A percentile compares a stretch with the other conserved stretches of the same genome.
Conservation (phyloP, 2,113 vertebrate species). For the Sphaerodactylus townsendi region DNA sequence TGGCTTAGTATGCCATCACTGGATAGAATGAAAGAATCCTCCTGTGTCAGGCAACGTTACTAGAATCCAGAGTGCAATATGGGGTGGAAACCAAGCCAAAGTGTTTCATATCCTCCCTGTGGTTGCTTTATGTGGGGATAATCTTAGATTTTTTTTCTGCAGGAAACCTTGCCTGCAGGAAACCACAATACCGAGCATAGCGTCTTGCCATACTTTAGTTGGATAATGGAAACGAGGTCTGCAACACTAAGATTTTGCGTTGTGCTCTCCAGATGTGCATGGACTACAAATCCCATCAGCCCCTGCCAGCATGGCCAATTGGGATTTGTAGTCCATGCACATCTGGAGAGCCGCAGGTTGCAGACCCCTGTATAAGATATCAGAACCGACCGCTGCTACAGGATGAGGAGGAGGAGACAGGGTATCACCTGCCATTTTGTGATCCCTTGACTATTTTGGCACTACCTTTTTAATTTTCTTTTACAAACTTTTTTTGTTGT, state of each 20-base stretch:
- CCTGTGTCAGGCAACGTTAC: constrained; percentile 54
- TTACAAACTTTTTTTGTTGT: constrained; percentile 4
- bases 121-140: not conserved
- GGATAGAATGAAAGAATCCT: constrained; percentile 59
- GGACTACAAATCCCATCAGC: too few species aligned
- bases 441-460: constrained; percentile 67
- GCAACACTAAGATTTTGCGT: too few species aligned
- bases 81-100: constrained; percentile 60
- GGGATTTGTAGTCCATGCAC: too few species aligned
- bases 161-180: constrained; percentile 38
- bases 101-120: constrained; percentile 70
- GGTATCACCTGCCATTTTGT: constrained; percentile 59
- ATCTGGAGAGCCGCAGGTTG: too few species aligned
- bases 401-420: constrained; percentile 68
- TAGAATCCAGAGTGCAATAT: constrained; percentile 69
- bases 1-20: constrained; percentile 57
- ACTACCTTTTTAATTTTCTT: constrained; percentile 61
- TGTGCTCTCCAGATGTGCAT: too few species aligned
- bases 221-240: constrained; percentile 32
- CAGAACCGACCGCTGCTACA: constrained; percentile 75
- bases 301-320: too few species aligned
- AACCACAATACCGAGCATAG: too few species aligned
- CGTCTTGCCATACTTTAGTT: too few species aligned
- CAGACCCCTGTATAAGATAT: constrained; percentile 70
- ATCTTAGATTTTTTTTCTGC: not conserved